phyloP scores from a whole-genome alignment of 2,113 vertebrate genomes.

The Reinhardtius hippoglossoides region DNA sequence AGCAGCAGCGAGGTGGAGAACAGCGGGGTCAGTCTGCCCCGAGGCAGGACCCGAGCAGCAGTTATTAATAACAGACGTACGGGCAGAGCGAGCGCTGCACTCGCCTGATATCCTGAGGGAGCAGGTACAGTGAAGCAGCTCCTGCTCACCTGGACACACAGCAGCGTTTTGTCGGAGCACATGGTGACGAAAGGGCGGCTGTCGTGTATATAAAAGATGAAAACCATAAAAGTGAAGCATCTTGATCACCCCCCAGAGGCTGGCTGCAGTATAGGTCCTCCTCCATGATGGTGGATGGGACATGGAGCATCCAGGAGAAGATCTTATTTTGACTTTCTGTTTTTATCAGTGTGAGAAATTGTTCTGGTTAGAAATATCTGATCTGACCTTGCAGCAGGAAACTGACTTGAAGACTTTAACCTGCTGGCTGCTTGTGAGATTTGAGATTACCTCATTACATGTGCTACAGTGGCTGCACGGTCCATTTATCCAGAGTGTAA shows the following conservation, averaged over 20 bases:
- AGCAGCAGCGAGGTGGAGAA: conserved; percentile 36
- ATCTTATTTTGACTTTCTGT: too few relatives aligned
- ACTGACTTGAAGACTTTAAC: too few relatives aligned
- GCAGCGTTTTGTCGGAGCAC: conserved; percentile 15
- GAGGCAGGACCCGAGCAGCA: conserved; percentile 61
- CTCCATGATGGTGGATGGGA: background rate
- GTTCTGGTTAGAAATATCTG: background rate
- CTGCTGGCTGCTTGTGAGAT: too few relatives aligned
- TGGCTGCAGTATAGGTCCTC: background rate
- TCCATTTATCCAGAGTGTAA: background rate
- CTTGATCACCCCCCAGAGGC: too few relatives aligned
- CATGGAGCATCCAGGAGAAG: background rate
- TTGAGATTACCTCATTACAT: background rate
- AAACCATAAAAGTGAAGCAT: too few relatives aligned
- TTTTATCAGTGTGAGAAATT: too few relatives aligned
- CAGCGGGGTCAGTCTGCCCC: conserved; percentile 68
- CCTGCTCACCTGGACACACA: conserved; percentile 43
- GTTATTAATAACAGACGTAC: conserved; percentile 75
- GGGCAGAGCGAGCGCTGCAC: conserved; percentile 31
- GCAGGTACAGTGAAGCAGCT: conserved; percentile 28
- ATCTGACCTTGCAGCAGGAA: background rate
- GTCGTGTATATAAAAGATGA: too few relatives aligned
- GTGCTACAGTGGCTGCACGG: background rate
- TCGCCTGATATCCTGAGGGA: conserved; percentile 49
- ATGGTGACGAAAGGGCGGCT: too few relatives aligned